phyloP scores from a whole-genome alignment of 2,888 invertebrate genomes.

The Parapristionchus giblindavisi region DNA sequence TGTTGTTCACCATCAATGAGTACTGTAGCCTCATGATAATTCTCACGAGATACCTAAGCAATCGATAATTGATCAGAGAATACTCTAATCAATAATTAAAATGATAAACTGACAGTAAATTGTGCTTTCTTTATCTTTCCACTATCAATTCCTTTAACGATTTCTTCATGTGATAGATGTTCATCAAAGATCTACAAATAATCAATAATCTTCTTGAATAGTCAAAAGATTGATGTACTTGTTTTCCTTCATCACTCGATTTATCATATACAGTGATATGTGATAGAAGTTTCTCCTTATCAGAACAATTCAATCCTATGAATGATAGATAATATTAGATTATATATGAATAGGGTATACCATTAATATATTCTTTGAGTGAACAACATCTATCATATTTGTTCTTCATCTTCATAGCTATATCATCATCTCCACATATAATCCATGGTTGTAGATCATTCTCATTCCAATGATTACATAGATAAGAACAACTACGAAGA shows the following conservation, averaged over 20 bases:
- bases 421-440: conserved; percentile 51
- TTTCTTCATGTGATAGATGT: conserved; percentile 81
- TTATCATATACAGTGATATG: conserved; percentile 28
- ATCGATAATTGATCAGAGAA: not conserved
- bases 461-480: conserved; percentile 52
- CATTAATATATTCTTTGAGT: conserved; percentile 54
- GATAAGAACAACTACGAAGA: conserved; percentile 43
- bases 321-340: not conserved
- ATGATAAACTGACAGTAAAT: conserved; percentile 78
- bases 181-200: conserved; percentile 77
- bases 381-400: conserved; percentile 42
- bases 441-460: conserved; percentile 48
- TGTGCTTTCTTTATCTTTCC: conserved; percentile 84
- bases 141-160: conserved; percentile 83
- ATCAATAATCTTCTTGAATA: not conserved
- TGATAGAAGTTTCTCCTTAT: conserved; percentile 20
- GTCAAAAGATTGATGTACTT: not conserved
- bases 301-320: not conserved
- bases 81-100: conserved; percentile 2
- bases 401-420: conserved; percentile 38
- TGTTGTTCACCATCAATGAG: conserved; percentile 82
- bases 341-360: conserved; percentile 34
- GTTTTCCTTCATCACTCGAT: conserved; percentile 14
- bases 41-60: conserved; percentile 84
- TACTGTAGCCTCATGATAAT: conserved; percentile 88